Evolutionary conservation across 2,888 invertebrate genomes (phyloP).

Genomic region (Sinopyrophorus schimmeli): DNA sequence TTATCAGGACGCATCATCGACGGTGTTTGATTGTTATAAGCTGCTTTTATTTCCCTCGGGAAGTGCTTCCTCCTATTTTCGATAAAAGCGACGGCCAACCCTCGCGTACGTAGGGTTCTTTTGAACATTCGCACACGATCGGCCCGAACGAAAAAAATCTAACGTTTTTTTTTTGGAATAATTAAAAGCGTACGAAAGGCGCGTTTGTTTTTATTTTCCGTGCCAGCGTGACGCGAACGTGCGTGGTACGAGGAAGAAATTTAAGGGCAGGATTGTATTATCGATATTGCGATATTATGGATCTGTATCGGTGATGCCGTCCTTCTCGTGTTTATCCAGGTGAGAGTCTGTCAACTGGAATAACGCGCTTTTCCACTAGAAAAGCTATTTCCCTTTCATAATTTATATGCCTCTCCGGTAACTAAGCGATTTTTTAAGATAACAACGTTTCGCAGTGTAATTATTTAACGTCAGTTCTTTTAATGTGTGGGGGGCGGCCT

Average conservation of each 20-base stretch:
- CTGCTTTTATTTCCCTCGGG: too few species aligned
- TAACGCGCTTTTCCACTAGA: constrained; percentile 32
- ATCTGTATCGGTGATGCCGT: constrained; percentile 23
- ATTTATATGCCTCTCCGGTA: constrained; percentile 21
- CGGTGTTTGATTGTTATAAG: too few species aligned
- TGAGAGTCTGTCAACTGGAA: constrained; percentile 27
- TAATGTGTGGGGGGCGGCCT: too few species aligned
- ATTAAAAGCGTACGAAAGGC: neutral
- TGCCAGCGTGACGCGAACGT: constrained; percentile 28
- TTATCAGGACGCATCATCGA: too few species aligned
- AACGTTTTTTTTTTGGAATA: neutral
- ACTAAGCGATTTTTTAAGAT: constrained; percentile 19
- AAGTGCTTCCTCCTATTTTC: too few species aligned
- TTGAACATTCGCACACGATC: neutral
- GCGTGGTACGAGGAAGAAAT: constrained; percentile 14
- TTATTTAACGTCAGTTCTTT: too few species aligned
- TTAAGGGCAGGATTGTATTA: constrained; percentile 13
- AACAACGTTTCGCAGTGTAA: too few species aligned
- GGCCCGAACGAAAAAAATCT: neutral
- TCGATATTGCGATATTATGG: constrained; percentile 24
- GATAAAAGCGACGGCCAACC: neutral
- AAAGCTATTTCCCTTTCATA: constrained; percentile 29
- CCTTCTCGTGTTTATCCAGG: constrained; percentile 27
- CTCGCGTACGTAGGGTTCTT: neutral
- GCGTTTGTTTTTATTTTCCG: too few species aligned